Percentiles rank a stretch among this genome's conserved stretches.
Evolutionary conservation across 1,140 invertebrate species (phyloP).

Genomic region (Ceratosolen fusciceps): DNA sequence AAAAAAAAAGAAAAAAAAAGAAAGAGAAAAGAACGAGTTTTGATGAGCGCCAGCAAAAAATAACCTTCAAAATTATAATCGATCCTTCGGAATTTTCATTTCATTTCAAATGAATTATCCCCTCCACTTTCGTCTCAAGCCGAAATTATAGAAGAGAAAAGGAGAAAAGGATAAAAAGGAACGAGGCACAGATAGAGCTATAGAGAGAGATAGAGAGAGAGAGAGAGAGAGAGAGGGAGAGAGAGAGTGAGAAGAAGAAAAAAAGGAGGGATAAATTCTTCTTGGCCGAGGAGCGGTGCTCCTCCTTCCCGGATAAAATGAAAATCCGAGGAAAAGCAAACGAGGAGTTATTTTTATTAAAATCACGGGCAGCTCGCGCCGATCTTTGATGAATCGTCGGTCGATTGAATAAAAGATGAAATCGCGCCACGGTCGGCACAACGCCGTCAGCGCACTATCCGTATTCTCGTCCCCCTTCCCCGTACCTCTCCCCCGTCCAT

Average conservation of each 20-base stretch:
- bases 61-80: background rate
- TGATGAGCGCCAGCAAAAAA: too few species aligned
- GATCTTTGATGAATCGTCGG: slow-evolving; percentile 60
- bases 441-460: slow-evolving; percentile 40
- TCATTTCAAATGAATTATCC: background rate
- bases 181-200: too few species aligned
- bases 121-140: background rate
- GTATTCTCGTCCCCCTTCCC: too few species aligned
- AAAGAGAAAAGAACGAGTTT: too few species aligned
- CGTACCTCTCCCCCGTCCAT: background rate
- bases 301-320: background rate
- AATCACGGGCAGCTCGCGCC: slow-evolving; percentile 54
- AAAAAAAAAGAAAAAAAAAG: too few species aligned
- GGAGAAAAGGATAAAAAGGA: too few species aligned
- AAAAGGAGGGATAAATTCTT: too few species aligned
- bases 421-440: slow-evolving; percentile 47
- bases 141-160: background rate
- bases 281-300: background rate
- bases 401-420: slow-evolving; percentile 70
- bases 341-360: slow-evolving; percentile 68
- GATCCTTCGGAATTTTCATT: background rate
- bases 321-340: slow-evolving; percentile 43
- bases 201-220: too few species aligned
- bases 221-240: too few species aligned
- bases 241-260: too few species aligned